Percentiles rank a stretch among this genome's conserved stretches.
phyloP scores from a whole-genome alignment of 2,113 vertebrate genomes.

The Morphnarchus princeps region DNA sequence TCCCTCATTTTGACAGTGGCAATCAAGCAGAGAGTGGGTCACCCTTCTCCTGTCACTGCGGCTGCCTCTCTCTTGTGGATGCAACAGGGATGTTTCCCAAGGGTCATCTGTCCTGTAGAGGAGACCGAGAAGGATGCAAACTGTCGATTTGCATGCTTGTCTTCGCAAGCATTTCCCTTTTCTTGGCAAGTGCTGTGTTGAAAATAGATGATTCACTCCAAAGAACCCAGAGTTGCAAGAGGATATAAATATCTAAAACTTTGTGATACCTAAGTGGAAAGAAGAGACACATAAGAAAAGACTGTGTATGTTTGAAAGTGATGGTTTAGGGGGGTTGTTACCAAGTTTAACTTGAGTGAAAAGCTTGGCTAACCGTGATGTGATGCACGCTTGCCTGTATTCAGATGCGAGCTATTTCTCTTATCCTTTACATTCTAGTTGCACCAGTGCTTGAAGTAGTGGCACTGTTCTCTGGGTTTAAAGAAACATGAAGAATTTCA shows the following conservation, averaged over 20 bases:
- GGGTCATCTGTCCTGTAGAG: neutral
- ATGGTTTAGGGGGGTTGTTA: neutral
- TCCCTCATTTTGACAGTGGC: neutral
- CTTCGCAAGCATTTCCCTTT: neutral
- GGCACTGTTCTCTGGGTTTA: neutral
- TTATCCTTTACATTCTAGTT: neutral
- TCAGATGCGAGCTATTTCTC: neutral
- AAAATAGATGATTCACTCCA: neutral
- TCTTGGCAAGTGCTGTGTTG: neutral
- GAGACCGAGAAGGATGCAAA: neutral
- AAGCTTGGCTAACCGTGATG: neutral
- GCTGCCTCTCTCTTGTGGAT: neutral
- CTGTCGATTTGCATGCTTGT: accelerated
- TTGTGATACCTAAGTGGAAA: neutral
- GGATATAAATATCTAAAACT: neutral
- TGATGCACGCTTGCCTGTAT: neutral
- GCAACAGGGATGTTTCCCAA: neutral
- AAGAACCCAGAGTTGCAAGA: neutral
- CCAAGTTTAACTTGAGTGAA: neutral
- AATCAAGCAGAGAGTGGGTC: neutral
- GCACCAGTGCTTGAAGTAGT: neutral
- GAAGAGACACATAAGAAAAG: neutral
- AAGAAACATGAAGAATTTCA: neutral
- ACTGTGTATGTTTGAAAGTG: neutral
- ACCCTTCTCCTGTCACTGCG: neutral